Evolutionary conservation across 2,888 invertebrate genomes (phyloP), one percentile per base, ranked within the genome.

Genomic region (Tipula helvola): DNA sequence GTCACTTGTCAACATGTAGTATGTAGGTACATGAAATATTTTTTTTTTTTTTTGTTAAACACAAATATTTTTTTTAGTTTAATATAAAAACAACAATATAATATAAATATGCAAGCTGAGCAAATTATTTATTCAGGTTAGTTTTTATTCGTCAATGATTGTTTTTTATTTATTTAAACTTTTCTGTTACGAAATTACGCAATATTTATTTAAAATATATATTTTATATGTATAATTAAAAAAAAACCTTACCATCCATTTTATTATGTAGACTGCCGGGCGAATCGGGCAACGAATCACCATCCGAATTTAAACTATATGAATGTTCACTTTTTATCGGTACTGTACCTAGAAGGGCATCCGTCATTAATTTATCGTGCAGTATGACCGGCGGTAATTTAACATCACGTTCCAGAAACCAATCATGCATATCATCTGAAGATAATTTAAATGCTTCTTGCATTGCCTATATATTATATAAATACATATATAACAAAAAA

Each of bases 281-380:
- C 87, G 95, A 95, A 88, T 94, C 93, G 85, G 95, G 95, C 89
- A 94, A 91, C 83, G 95, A 95, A 89, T 95, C 95, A 83, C 93
- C 94, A 90, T 95, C 95, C 88, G 95, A 95, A 89, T 94, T 94
- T 87, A 95, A 92, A 91, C 97, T 97, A 93, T 98, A 98, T 88
- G 97, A 97, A 93, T 98, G 98, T 92, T 98, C 97, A 88, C 96
- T 95, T 92, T 97, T 97, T 91, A 98, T 97, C 88, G 97, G 97
- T 86, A 90, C 88, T 86, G 95, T 95, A 88, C 96, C 96, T 86
- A 97, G 93, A 36, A 96, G 95, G 3, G 97, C 97, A 89, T 97
- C 97, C 12, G 97, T 96, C 95, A 97, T 97, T 89, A 98, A 93
- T 90, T 96, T 94, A 92, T 98, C 98, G 91, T 97, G 96, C 41